Base-by-base conservation (phyloP, 1,140 invertebrate genomes). In the Orchestia grillus region DNA sequence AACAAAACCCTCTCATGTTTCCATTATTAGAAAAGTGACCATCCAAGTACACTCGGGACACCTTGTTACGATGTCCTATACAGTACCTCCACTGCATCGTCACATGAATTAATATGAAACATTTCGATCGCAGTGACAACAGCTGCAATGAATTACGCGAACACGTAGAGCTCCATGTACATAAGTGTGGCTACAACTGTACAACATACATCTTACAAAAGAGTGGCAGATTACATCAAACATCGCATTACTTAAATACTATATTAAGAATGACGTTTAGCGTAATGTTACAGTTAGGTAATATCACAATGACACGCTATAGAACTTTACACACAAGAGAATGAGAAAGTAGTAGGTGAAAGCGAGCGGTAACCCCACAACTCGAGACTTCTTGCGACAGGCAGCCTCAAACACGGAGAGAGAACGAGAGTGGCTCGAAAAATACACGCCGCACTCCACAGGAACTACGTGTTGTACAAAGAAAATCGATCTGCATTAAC, bases 271-370 rank as follows among this genome's bases (percentile, higher is more conserved):
- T 91, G 92, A 94, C 92, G 43, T 94, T 94, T 94, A 94, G 40
- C 92, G 92, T 47, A 94, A 45, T 45, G 44, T 94, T 94, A 94
- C 43, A n/a, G 43, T 94, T 94, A 94, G 92, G 44, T 94, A 94
- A 94, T 94, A 94, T 94, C 92, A 94, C 92, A 94, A 94, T 94
- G 92, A 94, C 92, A 94, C 92, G 92, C 92, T 94, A 94, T 94
- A 94, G 92, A 94, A 94, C 92, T 94, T 94, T 44, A 94, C 92
- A 45, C 44, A 94, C 41, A 44, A 94, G 92, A 94, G 44, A 45
- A 94, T 94, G 43, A 90, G 88, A 42, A 28, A 77, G 62, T 77
- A 77, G 62, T 77, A 77, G n/a, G 88, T 90, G 36, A 90, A 90
- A 90, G 41, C 88, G 88, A 42, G 88, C 88, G 28, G 88, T 44